Conservation (phyloP, 1,140 invertebrate species). For the Drosophila arawakana region DNA sequence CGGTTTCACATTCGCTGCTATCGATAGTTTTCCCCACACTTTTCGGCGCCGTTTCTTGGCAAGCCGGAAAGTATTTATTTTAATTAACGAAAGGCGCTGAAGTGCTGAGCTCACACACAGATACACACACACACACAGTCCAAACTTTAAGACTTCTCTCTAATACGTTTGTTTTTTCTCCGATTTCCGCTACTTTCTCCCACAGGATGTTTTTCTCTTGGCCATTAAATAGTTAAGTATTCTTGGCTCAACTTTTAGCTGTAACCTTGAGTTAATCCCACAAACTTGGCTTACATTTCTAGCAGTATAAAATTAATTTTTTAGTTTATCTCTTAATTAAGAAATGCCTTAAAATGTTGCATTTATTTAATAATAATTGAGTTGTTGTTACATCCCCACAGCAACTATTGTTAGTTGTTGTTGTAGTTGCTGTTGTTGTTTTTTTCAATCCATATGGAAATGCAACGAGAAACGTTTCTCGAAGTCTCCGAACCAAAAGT, state of each 20-base stretch:
- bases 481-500: constrained; percentile 73
- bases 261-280: constrained; percentile 1
- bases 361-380: constrained; percentile 21
- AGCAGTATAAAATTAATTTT: constrained; percentile 1
- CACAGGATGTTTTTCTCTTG: constrained; percentile 4
- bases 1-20: constrained; percentile 35
- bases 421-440: constrained; percentile 13
- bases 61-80: constrained; percentile 81
- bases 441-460: constrained; percentile 68
- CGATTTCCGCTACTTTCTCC: constrained; percentile 68
- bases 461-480: constrained; percentile 78
- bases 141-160: neutral
- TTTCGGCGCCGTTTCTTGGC: constrained; percentile 38
- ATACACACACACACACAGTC: neutral
- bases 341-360: constrained; percentile 4
- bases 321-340: constrained; percentile 1
- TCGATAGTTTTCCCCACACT: constrained; percentile 41
- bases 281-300: constrained; percentile 1
- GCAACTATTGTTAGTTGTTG: constrained; percentile 14
- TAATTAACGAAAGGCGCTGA: constrained; percentile 73
- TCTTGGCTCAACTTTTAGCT: too few relatives aligned
- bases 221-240: too few relatives aligned
- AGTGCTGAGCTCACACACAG: constrained; percentile 42
- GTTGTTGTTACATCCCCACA: constrained; percentile 1
- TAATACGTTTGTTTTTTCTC: constrained; percentile 15